Evolutionary conservation across 1,140 invertebrate species (phyloP).

Genomic region (Zaprionus davidi): DNA sequence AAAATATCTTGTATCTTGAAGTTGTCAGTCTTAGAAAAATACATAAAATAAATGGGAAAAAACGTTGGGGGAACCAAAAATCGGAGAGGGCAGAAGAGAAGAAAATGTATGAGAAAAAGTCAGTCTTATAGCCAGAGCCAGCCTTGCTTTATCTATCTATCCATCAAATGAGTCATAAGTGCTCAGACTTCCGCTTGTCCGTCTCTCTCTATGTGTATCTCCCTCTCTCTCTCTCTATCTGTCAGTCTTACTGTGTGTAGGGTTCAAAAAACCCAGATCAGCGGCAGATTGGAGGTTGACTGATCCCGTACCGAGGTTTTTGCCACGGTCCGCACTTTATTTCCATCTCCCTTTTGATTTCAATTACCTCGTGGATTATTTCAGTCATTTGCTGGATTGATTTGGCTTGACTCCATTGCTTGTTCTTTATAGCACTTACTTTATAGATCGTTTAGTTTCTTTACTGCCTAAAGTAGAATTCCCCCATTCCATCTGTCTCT

Average conservation of each 20-base stretch:
- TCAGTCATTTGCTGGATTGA: slow-evolving; percentile 1
- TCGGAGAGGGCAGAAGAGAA: neutral
- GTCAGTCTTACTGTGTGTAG: neutral
- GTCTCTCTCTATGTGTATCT: neutral
- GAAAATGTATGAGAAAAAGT: slow-evolving; percentile 13
- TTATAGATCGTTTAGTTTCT: neutral
- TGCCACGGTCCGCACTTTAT: slow-evolving; percentile 21
- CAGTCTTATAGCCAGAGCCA: slow-evolving; percentile 18
- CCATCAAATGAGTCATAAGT: slow-evolving; percentile 55
- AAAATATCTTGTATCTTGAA: slow-evolving; percentile 26
- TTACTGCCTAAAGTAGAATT: neutral
- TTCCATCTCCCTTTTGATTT: neutral
- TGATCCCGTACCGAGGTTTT: slow-evolving; percentile 26
- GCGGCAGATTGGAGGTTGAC: slow-evolving; percentile 16
- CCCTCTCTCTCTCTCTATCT: neutral
- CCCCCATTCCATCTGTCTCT: neutral
- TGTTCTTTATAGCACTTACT: neutral
- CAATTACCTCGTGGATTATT: neutral
- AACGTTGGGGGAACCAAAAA: slow-evolving; percentile 4
- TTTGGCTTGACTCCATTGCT: neutral
- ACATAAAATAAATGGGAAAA: slow-evolving; percentile 17
- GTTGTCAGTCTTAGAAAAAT: slow-evolving; percentile 4
- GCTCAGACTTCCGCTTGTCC: slow-evolving; percentile 47
- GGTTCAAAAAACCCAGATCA: slow-evolving; percentile 53
- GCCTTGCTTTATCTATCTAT: slow-evolving; percentile 42